Percentiles rank a stretch among this genome's conserved stretches.
Evolutionary conservation across 2,888 invertebrate genomes (phyloP).

Genomic region (Sclerodermus sp.): DNA sequence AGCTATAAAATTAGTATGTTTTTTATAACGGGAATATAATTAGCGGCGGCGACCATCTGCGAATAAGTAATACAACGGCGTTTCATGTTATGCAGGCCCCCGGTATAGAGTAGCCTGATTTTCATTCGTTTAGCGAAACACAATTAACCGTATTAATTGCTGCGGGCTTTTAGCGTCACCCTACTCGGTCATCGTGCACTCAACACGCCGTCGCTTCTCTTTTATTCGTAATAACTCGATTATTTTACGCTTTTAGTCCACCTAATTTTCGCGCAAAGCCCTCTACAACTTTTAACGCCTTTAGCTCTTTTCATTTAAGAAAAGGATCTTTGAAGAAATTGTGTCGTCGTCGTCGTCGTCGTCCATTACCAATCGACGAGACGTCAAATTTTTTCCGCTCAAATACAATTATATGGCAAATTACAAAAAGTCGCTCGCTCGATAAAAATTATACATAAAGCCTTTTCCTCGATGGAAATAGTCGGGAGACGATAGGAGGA

Average conservation of each 20-base stretch:
- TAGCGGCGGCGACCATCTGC: no score
- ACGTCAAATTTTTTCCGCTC: conserved; percentile 1
- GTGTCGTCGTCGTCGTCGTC: neutral
- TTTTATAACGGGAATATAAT: no score
- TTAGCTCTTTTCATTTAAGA: no score
- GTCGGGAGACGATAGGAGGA: no score
- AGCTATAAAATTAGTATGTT: no score
- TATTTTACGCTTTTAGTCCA: conserved; percentile 43
- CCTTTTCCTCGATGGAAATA: no score
- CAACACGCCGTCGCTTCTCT: conserved; percentile 24
- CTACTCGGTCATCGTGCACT: conserved; percentile 18
- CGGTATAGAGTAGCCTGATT: conserved; percentile 5
- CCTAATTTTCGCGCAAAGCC: conserved; percentile 35
- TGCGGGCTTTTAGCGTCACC: conserved; percentile 42
- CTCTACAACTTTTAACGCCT: neutral
- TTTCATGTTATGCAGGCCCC: neutral
- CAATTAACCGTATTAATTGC: conserved; percentile 51
- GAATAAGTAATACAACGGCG: no score
- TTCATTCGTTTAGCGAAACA: conserved; percentile 28
- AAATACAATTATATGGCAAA: no score
- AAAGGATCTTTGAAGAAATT: neutral
- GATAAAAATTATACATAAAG: no score
- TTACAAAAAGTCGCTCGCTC: no score
- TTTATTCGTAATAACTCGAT: conserved; percentile 48
- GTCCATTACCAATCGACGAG: neutral